Evolutionary conservation across 1,140 invertebrate genomes (phyloP), one percentile per base, ranked within the genome.

Genomic region (Pararge aegeria): DNA sequence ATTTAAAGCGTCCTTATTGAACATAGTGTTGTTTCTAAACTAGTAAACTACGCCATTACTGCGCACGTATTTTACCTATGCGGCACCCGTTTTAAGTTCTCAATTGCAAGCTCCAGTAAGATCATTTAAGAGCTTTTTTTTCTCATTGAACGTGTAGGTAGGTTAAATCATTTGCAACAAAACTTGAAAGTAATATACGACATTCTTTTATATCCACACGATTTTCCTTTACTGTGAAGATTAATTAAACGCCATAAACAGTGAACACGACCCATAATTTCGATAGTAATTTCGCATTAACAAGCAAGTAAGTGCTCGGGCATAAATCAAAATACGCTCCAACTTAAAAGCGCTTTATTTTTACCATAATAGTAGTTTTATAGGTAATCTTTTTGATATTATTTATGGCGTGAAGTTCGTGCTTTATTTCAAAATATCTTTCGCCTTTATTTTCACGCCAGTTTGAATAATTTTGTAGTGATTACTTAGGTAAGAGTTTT

Each of bases 161-260:
- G n/a, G n/a, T n/a, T n/a, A n/a, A n/a, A n/a, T n/a, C n/a, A n/a
- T n/a, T n/a, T n/a, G n/a, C n/a, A n/a, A n/a, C n/a, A n/a, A n/a
- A n/a, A n/a, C n/a, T n/a, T n/a, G n/a, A 34, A n/a, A 34, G n/a
- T 34, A 34, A 34, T 12, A 34, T 12, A 34, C 7, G 0, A 34
- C 30, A 34, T 5, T 1, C 1, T 34, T 24, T 24, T 2, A 12
- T 34, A 34, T 34, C 9, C 7, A 12, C 10, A 34, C 30, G 10
- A 12, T 42, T 42, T 42, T 42, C 13, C 12, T 42, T 42, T 15
- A 9, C 38, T 15, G 18, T 42, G 5, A 15, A 42, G 38, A 42
- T 42, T 42, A 42, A 42, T 42, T 42, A 42, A 42, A 42, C 38
- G 38, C 15, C 38, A 18, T 42, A 42, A 16, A 42, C 13, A 42